phyloP scores from a whole-genome alignment of 2,888 invertebrate genomes.

The Agelastica alni region DNA sequence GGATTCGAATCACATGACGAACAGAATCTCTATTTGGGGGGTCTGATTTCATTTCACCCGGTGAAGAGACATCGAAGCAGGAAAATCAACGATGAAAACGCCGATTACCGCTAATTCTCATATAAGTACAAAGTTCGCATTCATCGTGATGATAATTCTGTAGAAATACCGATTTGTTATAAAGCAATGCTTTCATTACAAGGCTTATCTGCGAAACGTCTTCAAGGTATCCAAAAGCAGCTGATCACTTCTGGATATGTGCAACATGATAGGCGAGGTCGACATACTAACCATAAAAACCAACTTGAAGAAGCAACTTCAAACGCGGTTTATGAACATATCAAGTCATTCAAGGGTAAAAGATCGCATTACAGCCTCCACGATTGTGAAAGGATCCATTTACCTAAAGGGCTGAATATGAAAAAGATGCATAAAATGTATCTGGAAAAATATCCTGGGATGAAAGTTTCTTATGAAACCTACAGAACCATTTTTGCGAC shows the following conservation, averaged over 20 bases:
- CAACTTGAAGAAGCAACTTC: conserved; percentile 18
- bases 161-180: conserved; percentile 27
- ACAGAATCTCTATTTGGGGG: conserved; percentile 19
- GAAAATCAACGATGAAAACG: not conserved
- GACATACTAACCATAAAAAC: conserved; percentile 21
- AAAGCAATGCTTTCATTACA: conserved; percentile 28
- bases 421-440: conserved; percentile 29
- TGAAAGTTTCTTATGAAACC: conserved; percentile 33
- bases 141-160: conserved; percentile 14
- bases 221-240: conserved; percentile 20
- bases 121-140: conserved; percentile 17
- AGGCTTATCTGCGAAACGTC: conserved; percentile 16
- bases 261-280: conserved; percentile 19
- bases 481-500: conserved; percentile 37
- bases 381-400: conserved; percentile 22
- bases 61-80: conserved; percentile 13
- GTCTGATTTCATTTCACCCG: conserved; percentile 19
- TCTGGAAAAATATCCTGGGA: conserved; percentile 23
- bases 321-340: conserved; percentile 22
- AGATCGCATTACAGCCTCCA: conserved; percentile 26
- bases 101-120: conserved; percentile 13
- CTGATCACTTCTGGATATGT: conserved; percentile 11
- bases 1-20: conserved; percentile 13
- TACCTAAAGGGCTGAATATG: conserved; percentile 29
- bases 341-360: conserved; percentile 27